Conservation (phyloP, 2,888 invertebrate genomes). For the Pristionchus mayeri region DNA sequence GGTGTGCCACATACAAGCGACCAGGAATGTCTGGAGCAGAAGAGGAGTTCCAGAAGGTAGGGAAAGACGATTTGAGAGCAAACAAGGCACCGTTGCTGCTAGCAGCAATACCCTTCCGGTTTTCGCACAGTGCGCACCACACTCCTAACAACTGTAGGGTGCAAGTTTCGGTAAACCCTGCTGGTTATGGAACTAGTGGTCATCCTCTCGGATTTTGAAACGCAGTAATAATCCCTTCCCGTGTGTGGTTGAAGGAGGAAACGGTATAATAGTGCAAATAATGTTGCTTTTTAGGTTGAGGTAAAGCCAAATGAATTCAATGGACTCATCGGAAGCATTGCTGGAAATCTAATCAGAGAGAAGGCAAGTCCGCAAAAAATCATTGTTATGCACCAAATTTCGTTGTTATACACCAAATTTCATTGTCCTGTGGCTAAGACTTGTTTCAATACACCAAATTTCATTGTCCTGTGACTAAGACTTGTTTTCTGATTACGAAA, state of each 20-base stretch:
- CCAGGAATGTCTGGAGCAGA: conserved; percentile 47
- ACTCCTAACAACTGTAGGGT: too few species aligned
- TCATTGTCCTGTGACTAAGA: neutral
- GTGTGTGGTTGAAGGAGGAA: too few species aligned
- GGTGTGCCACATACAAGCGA: neutral
- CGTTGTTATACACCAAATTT: too few species aligned
- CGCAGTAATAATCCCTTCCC: too few species aligned
- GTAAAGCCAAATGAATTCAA: conserved; percentile 69
- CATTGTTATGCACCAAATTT: too few species aligned
- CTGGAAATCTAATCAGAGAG: conserved; percentile 72
- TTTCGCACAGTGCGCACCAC: too few species aligned
- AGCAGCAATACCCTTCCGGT: too few species aligned
- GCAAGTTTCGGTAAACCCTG: too few species aligned
- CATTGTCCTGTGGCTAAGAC: neutral
- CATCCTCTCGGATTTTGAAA: too few species aligned
- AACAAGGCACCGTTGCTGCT: neutral
- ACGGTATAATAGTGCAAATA: too few species aligned
- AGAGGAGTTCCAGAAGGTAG: conserved; percentile 53
- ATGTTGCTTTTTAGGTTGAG: conserved; percentile 56
- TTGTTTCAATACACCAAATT: too few species aligned
- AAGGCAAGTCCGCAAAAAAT: conserved; percentile 62
- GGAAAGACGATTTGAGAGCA: neutral
- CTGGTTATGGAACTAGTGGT: too few species aligned
- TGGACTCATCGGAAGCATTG: conserved; percentile 74
- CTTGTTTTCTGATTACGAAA: neutral